Evolutionary conservation across 2,888 invertebrate genomes (phyloP).

Genomic region (Drosophila mercatorum): DNA sequence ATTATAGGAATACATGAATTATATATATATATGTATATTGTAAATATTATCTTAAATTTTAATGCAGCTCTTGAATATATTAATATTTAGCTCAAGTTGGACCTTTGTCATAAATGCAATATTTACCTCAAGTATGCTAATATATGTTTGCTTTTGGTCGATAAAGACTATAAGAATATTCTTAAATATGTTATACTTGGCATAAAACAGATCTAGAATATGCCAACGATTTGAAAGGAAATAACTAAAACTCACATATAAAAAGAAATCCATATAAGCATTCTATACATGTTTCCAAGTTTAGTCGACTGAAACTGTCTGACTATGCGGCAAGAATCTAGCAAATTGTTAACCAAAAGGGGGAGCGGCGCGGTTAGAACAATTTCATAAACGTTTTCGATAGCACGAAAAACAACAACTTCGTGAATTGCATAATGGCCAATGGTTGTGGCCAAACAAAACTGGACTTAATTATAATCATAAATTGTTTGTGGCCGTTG

Average conservation of each 20-base stretch:
- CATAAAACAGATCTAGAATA: neutral
- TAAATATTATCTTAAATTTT: too few relatives aligned
- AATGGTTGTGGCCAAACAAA: conserved; percentile 22
- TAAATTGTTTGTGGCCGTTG: conserved; percentile 48
- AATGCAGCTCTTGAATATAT: too few relatives aligned
- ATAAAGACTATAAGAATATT: neutral
- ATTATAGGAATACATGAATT: too few relatives aligned
- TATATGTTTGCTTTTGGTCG: neutral
- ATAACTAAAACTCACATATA: neutral
- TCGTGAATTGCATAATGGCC: conserved; percentile 36
- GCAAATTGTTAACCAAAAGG: conserved; percentile 1
- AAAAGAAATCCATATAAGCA: too few relatives aligned
- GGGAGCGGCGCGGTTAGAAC: conserved; percentile 25
- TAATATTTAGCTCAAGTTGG: neutral
- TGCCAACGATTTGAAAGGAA: neutral
- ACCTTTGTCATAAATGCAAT: neutral
- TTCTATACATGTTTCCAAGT: neutral
- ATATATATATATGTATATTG: too few relatives aligned
- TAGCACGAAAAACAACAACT: neutral
- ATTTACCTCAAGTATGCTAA: neutral
- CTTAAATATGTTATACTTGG: too few relatives aligned
- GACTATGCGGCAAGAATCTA: neutral
- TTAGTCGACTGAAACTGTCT: neutral
- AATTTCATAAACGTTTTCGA: conserved; percentile 3
- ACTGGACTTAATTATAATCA: conserved; percentile 55